Conservation (phyloP, 2,113 vertebrate species). For the Callospermophilus lateralis region DNA sequence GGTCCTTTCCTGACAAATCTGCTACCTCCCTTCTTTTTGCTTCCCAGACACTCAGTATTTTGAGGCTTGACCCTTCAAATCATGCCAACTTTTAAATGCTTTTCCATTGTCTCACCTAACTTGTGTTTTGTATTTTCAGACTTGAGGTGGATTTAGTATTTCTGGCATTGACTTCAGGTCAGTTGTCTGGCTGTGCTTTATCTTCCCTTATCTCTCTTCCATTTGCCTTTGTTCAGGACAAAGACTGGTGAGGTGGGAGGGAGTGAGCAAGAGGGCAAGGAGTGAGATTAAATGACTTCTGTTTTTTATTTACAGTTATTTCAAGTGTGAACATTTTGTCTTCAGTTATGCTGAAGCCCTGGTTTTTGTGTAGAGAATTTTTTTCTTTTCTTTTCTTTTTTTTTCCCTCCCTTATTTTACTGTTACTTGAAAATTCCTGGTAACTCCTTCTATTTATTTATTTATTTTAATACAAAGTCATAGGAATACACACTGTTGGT, state of each 20-base stretch:
- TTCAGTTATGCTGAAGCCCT: background rate
- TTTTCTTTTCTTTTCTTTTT: background rate
- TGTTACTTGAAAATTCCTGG: background rate
- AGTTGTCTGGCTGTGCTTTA: fast-evolving
- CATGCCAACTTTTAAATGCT: background rate
- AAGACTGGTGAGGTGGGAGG: background rate
- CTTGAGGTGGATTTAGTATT: background rate
- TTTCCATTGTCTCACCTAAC: background rate
- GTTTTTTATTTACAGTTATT: background rate
- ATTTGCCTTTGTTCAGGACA: background rate
- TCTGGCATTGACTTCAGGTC: background rate
- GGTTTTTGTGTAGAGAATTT: background rate
- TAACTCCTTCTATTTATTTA: no score
- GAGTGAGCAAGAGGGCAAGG: background rate
- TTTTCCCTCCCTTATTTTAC: background rate
- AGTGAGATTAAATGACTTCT: background rate
- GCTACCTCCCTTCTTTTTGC: no score
- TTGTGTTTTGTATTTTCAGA: background rate
- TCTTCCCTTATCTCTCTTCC: background rate
- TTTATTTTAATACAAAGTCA: background rate
- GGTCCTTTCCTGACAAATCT: background rate
- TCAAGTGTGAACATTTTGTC: background rate
- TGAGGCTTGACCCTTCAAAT: background rate
- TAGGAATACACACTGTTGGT: background rate
- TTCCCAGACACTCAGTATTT: fast-evolving